These are phyloP conservation scores for Eidolon dupreanum DNA, from an alignment of 2,797 vertebrate genomes.

Conservation along the genomic window DNA sequence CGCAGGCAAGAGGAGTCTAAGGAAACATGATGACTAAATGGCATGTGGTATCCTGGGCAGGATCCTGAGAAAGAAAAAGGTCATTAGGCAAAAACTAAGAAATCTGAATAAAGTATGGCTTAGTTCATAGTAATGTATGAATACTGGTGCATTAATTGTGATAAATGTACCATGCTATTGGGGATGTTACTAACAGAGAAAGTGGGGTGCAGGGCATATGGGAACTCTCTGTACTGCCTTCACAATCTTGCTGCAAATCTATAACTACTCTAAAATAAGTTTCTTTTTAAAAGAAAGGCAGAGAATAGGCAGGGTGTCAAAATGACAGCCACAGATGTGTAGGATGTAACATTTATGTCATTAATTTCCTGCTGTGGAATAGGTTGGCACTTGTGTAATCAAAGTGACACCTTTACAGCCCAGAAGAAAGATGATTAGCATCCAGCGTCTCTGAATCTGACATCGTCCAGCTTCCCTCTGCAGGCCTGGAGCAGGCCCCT, in stretches of 20 bases:
- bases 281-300: neutral
- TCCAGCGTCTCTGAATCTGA: neutral
- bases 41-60: neutral
- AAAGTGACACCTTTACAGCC: neutral
- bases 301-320: neutral
- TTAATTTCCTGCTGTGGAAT: neutral
- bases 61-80: neutral
- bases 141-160: neutral
- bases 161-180: neutral
- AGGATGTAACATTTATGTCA: neutral
- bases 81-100: neutral
- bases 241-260: neutral
- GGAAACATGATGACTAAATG: neutral
- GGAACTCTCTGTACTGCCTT: neutral
- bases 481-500: neutral
- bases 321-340: neutral
- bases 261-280: neutral
- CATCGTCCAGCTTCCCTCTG: neutral
- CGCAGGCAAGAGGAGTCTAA: neutral
- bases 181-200: neutral
- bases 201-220: accelerated
- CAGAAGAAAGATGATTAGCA: neutral
- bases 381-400: neutral
- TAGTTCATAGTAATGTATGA: neutral
- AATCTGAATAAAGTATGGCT: neutral